Evolutionary conservation across 35 echinoderm and acorn worm genomes (phyloP).

Genomic region (Hemicentrotus pulcherrimus): DNA sequence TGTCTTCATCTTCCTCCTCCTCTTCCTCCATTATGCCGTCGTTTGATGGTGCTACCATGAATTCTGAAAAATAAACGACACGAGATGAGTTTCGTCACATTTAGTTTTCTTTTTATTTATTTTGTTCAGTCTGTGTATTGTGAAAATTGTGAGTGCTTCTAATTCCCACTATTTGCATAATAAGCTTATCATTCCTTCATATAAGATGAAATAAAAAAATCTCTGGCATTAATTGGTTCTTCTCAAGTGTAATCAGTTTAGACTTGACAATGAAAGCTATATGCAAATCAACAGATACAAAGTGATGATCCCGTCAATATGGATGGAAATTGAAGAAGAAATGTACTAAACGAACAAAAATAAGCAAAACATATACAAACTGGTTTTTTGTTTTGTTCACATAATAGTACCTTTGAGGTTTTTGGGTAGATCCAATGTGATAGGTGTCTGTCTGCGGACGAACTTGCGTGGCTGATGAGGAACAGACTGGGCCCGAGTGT

Average conservation of each 20-base stretch:
- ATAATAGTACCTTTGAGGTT: not conserved
- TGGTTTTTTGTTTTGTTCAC: not conserved
- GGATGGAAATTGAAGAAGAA: too few relatives aligned
- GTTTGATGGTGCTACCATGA: not conserved
- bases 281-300: too few relatives aligned
- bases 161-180: not conserved
- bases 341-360: not conserved
- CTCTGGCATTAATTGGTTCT: too few relatives aligned
- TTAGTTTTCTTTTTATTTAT: not conserved
- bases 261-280: too few relatives aligned
- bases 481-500: not conserved
- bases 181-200: too few relatives aligned
- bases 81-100: not conserved
- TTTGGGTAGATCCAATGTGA: not conserved
- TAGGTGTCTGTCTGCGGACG: not conserved
- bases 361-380: not conserved
- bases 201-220: too few relatives aligned
- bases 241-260: too few relatives aligned
- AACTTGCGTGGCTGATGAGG: constrained; percentile 26
- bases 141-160: not conserved
- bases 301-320: too few relatives aligned
- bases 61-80: not conserved
- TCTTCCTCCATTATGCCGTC: constrained; percentile 47
- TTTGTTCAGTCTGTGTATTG: not conserved
- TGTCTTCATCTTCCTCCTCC: constrained; percentile 21